These are phyloP conservation scores for Sphaeridia pumilis DNA, from an alignment of 2,888 invertebrate genomes.

Conservation along the genomic window DNA sequence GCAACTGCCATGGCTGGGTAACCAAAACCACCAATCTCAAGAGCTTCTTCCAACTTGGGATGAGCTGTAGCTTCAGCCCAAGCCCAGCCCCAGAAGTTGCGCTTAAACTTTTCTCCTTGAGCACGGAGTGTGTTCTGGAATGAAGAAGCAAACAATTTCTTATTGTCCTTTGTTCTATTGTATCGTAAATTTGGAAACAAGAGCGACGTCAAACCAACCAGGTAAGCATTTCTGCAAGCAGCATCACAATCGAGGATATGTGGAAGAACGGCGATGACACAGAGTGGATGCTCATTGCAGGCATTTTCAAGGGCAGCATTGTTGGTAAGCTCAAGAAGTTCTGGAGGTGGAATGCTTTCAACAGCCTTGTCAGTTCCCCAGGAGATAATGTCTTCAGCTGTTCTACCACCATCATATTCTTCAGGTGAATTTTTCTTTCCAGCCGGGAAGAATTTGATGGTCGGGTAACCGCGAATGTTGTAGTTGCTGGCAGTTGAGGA, in stretches of 20 bases:
- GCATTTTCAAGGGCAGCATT: constrained; percentile 54
- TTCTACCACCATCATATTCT: constrained; percentile 89
- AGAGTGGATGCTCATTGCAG: constrained; percentile 78
- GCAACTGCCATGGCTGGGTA: constrained; percentile 98
- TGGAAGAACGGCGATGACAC: constrained; percentile 82
- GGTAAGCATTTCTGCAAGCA: constrained; percentile 76
- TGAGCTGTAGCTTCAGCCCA: constrained; percentile 92
- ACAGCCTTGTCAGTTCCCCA: constrained; percentile 72
- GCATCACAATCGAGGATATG: constrained; percentile 94
- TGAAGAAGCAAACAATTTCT: not conserved
- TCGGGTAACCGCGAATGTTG: constrained; percentile 80
- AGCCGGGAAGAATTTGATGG: constrained; percentile 84
- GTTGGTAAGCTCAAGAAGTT: constrained; percentile 57
- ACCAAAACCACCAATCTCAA: constrained; percentile 95
- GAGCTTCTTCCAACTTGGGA: constrained; percentile 64
- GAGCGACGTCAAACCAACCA: constrained; percentile 40
- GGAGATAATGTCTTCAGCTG: constrained; percentile 72
- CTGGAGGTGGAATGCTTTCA: constrained; percentile 82
- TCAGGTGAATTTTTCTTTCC: constrained; percentile 51
- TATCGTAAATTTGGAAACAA: too few relatives aligned
- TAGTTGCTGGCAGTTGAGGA: constrained; percentile 67
- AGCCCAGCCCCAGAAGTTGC: constrained; percentile 53
- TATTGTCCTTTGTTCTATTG: not conserved
- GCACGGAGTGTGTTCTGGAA: constrained; percentile 48
- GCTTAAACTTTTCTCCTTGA: constrained; percentile 82